Percentiles rank a stretch among this genome's conserved stretches.
These are phyloP conservation scores for Bubo bubo DNA, from an alignment of 2,113 vertebrate species.

Conservation along the genomic window DNA sequence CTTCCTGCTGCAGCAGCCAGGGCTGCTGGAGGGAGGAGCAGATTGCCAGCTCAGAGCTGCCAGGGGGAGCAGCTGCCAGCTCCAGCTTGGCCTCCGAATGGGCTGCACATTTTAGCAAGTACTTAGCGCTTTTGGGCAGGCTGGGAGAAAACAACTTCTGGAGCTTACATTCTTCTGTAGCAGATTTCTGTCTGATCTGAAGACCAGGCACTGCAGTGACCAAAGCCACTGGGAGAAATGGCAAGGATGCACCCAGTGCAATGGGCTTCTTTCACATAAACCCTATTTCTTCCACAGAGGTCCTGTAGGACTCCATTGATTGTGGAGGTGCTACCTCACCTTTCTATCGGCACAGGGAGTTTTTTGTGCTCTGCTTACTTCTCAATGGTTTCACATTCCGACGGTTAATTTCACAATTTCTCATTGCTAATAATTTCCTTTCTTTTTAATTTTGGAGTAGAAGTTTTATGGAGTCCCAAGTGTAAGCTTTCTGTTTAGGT, in stretches of 20 bases:
- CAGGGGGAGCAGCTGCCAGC: neutral
- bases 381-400: neutral
- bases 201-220: neutral
- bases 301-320: neutral
- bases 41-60: neutral
- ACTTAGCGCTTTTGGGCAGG: neutral
- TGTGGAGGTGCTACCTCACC: neutral
- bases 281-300: neutral
- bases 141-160: slow-evolving; percentile 24
- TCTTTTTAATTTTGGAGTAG: neutral
- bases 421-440: neutral
- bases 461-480: neutral
- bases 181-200: neutral
- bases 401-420: neutral
- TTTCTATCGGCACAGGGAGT: neutral
- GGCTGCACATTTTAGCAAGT: slow-evolving; percentile 18
- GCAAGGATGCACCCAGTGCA: neutral
- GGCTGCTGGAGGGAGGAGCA: neutral
- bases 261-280: accelerated
- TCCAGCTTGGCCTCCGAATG: neutral
- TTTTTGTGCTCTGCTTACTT: neutral
- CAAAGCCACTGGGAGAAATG: neutral
- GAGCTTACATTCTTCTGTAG: neutral
- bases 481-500: neutral
- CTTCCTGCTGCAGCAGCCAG: neutral